phyloP scores from a whole-genome alignment of 2,797 vertebrate genomes.

The Lutjanus campechanus region DNA sequence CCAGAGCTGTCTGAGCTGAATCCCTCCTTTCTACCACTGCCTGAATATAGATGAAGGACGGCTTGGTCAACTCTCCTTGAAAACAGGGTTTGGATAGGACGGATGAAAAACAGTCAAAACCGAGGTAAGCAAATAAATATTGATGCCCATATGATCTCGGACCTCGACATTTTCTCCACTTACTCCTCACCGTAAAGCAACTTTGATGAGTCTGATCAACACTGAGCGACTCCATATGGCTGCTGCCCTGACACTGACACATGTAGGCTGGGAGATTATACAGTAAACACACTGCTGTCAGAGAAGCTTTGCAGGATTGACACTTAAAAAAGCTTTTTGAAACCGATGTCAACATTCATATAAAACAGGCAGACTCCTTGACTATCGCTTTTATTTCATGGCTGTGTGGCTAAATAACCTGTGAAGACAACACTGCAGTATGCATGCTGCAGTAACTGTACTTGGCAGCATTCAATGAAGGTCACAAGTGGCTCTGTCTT shows the following conservation, averaged over 20 bases:
- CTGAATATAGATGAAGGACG: conserved; percentile 3
- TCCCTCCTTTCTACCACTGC: not conserved
- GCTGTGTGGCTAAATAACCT: conserved; percentile 49
- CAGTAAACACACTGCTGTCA: conserved; percentile 37
- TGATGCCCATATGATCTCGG: not conserved
- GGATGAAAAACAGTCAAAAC: not conserved
- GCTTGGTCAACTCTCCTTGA: not conserved
- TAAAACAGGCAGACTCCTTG: conserved; percentile 23
- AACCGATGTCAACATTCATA: conserved; percentile 32
- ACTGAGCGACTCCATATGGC: conserved; percentile 7
- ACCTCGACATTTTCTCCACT: not conserved
- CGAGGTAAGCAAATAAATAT: not conserved
- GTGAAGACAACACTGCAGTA: conserved; percentile 32
- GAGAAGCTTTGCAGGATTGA: conserved; percentile 16
- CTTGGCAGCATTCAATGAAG: conserved; percentile 68
- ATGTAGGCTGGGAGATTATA: conserved; percentile 31
- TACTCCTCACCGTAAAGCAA: conserved; percentile 22
- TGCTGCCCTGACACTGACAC: conserved; percentile 14
- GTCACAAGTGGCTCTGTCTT: conserved; percentile 70
- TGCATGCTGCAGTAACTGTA: conserved; percentile 43
- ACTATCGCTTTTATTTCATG: conserved; percentile 10
- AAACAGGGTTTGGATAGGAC: conserved; percentile 1
- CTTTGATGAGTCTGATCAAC: conserved; percentile 29
- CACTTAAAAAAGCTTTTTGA: conserved; percentile 52
- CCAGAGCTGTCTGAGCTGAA: conserved; percentile 14